Base-by-base conservation (phyloP, 2,797 vertebrate genomes). In the Scomberomorus guttatus region DNA sequence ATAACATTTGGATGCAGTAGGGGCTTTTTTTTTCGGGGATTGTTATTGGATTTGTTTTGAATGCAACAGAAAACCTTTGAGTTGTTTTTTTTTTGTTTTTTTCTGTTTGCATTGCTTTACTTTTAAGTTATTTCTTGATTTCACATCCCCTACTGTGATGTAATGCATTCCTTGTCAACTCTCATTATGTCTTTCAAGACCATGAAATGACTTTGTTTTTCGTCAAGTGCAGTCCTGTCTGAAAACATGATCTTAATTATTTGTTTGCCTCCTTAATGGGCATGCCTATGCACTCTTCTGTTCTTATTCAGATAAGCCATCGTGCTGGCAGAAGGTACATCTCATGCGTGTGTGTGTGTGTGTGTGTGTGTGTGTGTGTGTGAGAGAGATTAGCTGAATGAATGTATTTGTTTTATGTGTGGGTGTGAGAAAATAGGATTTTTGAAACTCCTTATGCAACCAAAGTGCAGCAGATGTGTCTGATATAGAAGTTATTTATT, bases 111-210 rank as follows among this genome's bases (percentile, higher is more conserved):
- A 78, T 73, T 80, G 60, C 54, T 77, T 72, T 86, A 75, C 77
- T 90, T 90, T 87, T 82, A 85, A 81, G 78, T 87, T 79, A 59
- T 87, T 90, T 88, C 70, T 70, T 84, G 68, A 84, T 87, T 90
- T 88, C 74, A 81, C 75, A 75, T 79, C 83, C 77, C 84, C 89
- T 68, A 89, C 91, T 91, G 93, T 92, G 92, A 93, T 91, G 90
- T 92, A 91, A 94, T 92, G 91, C 94, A 95, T 95, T 95, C 93
- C 93, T 92, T 90, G 77, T 93, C 86, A 86, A 73, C 89, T 86
- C 86, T 87, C 87, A 92, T 91, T 78, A 62, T 66, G 80, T 89
- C 86, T 87, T 82, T 92, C 67, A 89, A 90, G 76, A 90, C 91
- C 82, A 79, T 91, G 86, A 93, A 90, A 93, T 86, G 51, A 89